These are phyloP conservation scores for Cheumatopsyche charites DNA, from an alignment of 1,140 invertebrate species.

Conservation along the genomic window DNA sequence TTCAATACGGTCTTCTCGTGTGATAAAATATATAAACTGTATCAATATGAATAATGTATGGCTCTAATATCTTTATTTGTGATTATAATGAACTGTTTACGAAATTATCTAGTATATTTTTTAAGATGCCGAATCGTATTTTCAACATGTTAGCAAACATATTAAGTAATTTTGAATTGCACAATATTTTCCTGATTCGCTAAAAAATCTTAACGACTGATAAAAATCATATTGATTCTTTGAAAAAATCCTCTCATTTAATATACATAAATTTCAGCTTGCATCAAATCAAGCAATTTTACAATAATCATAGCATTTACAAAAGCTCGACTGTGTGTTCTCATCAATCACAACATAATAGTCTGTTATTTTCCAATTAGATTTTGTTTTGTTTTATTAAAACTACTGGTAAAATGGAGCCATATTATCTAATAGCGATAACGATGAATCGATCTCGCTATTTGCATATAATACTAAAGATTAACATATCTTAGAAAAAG, in stretches of 20 bases:
- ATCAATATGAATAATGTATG: slow-evolving; percentile 9
- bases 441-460: slow-evolving; percentile 10
- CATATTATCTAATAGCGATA: slow-evolving; percentile 28
- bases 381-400: slow-evolving; percentile 28
- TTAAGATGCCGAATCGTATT: no score
- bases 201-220: no score
- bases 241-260: no score
- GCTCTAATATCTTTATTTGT: background rate
- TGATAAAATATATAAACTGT: background rate
- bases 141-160: no score
- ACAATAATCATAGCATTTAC: slow-evolving; percentile 40
- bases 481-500: slow-evolving; percentile 31
- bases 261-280: background rate
- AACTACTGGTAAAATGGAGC: slow-evolving; percentile 28
- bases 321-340: slow-evolving; percentile 28
- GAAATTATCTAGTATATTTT: no score
- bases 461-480: slow-evolving; percentile 39
- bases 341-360: slow-evolving; percentile 36
- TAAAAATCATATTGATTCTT: no score
- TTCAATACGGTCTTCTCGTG: background rate
- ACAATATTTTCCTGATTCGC: no score
- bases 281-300: slow-evolving; percentile 30
- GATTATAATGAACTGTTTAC: no score
- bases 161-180: no score
- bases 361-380: slow-evolving; percentile 38